phyloP scores from a whole-genome alignment of 2,113 vertebrate genomes.

The Scopus umbretta region DNA sequence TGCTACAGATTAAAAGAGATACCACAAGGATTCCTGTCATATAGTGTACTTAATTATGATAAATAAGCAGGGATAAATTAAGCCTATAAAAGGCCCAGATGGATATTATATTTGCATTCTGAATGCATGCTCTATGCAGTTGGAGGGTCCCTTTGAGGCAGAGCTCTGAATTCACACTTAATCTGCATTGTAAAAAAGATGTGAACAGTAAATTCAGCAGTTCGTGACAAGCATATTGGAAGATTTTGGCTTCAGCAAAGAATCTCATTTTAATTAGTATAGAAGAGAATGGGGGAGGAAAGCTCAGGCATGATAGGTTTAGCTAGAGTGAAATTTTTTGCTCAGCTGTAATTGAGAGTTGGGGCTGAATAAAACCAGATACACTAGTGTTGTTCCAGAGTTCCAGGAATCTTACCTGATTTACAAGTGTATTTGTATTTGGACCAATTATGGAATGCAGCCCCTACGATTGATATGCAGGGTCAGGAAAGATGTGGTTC shows the following conservation, averaged over 20 bases:
- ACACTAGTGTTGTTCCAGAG: not conserved
- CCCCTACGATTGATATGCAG: not conserved
- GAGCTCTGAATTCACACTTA: slow-evolving; percentile 18
- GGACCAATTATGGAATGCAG: not conserved
- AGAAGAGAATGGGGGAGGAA: not conserved
- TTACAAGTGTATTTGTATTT: slow-evolving; percentile 5
- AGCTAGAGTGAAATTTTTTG: not conserved
- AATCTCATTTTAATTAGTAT: not conserved
- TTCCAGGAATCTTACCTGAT: slow-evolving; percentile 2
- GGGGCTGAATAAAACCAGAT: not conserved
- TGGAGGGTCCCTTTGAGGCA: slow-evolving; percentile 30
- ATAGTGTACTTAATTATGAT: slow-evolving; percentile 46
- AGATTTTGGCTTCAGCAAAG: not conserved
- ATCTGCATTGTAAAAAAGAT: slow-evolving; percentile 36
- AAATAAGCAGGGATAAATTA: slow-evolving; percentile 46
- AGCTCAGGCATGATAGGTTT: not conserved
- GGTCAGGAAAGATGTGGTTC: slow-evolving; percentile 21
- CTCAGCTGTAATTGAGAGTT: not conserved
- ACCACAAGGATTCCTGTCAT: slow-evolving; percentile 47
- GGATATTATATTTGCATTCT: slow-evolving; percentile 35
- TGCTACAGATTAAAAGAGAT: slow-evolving; percentile 32
- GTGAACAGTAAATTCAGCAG: slow-evolving; percentile 43
- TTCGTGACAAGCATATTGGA: slow-evolving; percentile 4
- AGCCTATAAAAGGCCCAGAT: slow-evolving; percentile 28
- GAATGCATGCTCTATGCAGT: slow-evolving; percentile 26